A percentile compares a stretch with the other conserved stretches of the same genome.
phyloP scores from a whole-genome alignment of 2,888 invertebrate species.

The Tribolium freemani region DNA sequence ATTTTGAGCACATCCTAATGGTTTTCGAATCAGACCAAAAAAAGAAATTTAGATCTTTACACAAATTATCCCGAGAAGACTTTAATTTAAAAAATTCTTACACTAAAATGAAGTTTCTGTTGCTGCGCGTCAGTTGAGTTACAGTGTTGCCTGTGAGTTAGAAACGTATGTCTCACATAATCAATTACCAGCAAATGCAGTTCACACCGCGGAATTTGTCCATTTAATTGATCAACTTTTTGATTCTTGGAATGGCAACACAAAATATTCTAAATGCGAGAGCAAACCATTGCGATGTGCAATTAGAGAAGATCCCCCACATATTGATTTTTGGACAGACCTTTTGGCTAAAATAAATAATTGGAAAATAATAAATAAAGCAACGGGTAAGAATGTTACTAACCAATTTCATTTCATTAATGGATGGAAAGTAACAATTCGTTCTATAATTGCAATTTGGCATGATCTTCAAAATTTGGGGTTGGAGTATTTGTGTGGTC shows the following conservation, averaged over 20 bases:
- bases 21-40: neutral
- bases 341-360: neutral
- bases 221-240: neutral
- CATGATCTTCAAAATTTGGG: neutral
- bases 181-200: too few relatives aligned
- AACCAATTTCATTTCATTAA: constrained; percentile 1
- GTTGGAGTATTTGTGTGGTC: neutral
- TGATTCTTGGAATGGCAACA: neutral
- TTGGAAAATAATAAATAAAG: constrained; percentile 3
- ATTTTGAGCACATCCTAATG: constrained; percentile 11
- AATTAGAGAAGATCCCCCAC: neutral
- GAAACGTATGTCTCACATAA: too few relatives aligned
- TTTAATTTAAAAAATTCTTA: neutral
- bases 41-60: constrained; percentile 11
- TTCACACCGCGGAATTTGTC: too few relatives aligned
- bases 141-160: too few relatives aligned
- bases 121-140: too few relatives aligned
- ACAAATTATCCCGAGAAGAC: neutral
- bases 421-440: neutral
- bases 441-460: neutral
- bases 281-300: constrained; percentile 4
- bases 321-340: constrained; percentile 1
- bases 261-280: neutral
- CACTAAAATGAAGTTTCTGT: constrained; percentile 7
- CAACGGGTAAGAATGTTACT: neutral